phyloP scores from a whole-genome alignment of 2,888 invertebrate species.

The Cryptus armator region DNA sequence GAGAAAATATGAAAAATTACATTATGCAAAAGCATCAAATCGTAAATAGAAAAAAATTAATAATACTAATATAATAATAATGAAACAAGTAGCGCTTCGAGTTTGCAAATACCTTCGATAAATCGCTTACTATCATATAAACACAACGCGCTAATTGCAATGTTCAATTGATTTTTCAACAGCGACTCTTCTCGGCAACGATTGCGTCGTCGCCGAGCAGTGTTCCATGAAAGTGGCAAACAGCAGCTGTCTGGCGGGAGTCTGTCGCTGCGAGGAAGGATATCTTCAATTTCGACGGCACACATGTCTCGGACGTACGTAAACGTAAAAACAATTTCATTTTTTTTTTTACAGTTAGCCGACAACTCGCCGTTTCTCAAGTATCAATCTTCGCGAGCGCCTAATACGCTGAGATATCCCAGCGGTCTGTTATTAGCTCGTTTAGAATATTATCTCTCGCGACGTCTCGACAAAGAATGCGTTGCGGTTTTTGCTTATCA shows the following conservation, averaged over 20 bases:
- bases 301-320: constrained; percentile 96
- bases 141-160: background rate
- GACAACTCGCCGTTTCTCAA: background rate
- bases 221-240: constrained; percentile 95
- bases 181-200: constrained; percentile 94
- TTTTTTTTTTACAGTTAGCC: too few relatives aligned
- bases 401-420: background rate
- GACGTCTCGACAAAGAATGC: background rate
- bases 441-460: constrained; percentile 14
- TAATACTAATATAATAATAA: too few relatives aligned
- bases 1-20: too few relatives aligned
- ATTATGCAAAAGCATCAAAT: too few relatives aligned
- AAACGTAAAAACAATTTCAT: constrained; percentile 54
- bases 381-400: background rate
- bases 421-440: background rate
- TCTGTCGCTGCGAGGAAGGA: constrained; percentile 94
- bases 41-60: too few relatives aligned
- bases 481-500: background rate
- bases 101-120: background rate
- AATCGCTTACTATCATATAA: background rate
- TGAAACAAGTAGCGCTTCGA: background rate
- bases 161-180: constrained; percentile 71
- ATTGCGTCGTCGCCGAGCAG: constrained; percentile 93
- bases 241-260: constrained; percentile 93
- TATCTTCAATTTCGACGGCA: constrained; percentile 95